phyloP scores from a whole-genome alignment of 2,888 invertebrate species.

The Leucania comma region DNA sequence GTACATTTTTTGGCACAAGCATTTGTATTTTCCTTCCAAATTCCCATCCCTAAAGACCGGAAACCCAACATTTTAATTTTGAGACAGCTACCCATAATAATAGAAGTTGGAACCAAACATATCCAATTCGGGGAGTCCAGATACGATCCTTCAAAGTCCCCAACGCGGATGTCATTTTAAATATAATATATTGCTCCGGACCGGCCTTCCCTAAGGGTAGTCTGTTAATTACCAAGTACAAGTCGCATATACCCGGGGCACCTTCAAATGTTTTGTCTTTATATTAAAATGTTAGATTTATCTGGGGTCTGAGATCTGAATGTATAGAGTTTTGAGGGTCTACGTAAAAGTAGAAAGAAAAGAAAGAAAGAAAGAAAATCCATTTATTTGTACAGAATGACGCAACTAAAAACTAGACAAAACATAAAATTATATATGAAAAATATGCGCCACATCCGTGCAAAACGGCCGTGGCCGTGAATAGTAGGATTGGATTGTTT shows the following conservation, averaged over 20 bases:
- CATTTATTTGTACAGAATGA: too few relatives aligned
- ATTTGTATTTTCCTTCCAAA: not conserved
- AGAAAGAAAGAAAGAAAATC: too few relatives aligned
- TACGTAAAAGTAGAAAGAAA: too few relatives aligned
- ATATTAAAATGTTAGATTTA: conserved; percentile 58
- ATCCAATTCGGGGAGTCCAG: conserved; percentile 72
- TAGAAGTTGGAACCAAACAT: conserved; percentile 54
- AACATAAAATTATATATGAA: too few relatives aligned
- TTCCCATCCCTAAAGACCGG: not conserved
- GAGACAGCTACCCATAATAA: conserved; percentile 38
- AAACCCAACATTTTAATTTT: conserved; percentile 30
- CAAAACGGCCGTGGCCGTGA: too few relatives aligned
- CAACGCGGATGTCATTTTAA: conserved; percentile 85
- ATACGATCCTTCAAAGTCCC: conserved; percentile 87
- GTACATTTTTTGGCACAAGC: not conserved
- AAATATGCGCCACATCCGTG: too few relatives aligned
- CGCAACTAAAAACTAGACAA: too few relatives aligned
- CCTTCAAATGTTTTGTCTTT: conserved; percentile 81
- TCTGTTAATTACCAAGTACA: conserved; percentile 92
- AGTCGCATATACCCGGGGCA: conserved; percentile 82
- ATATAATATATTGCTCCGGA: conserved; percentile 89
- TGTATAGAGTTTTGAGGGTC: not conserved
- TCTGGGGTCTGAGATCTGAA: not conserved
- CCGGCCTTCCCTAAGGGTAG: conserved; percentile 88
- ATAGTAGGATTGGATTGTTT: too few relatives aligned